Base-by-base conservation (phyloP, 2,888 invertebrate genomes). In the Meteorus cinctellus region DNA sequence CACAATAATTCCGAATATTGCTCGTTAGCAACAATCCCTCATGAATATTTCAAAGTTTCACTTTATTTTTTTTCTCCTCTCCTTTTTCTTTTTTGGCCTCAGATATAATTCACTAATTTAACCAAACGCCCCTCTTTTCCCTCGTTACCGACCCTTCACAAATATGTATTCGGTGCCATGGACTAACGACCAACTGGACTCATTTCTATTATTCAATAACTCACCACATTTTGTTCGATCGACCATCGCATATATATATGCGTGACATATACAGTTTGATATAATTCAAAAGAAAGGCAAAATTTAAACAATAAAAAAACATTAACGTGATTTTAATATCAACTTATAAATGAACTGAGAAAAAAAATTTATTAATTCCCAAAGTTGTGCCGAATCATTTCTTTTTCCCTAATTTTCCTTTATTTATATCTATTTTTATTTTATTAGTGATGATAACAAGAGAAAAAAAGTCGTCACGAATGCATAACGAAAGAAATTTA, bases 201-300 rank as follows among this genome's bases (percentile, higher is more conserved):
- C 74, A 69, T 78, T 79, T 79, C 77, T 78, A 79, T 79, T 78
- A 79, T 79, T 79, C 78, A 79, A 78, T 75, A 70, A 41, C 41
- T 41, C 55, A 55, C 19, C 19, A 45, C 75, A 69, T 75, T 75
- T 78, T 63, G 77, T 66, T 77, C 79, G 79, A 79, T 79, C 79
- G 78, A 79, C 75, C 77, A 77, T 66, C 69, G 59, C 6, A 45
- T 68, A 55, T 71, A 62, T 51, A 68, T 48, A 16, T 48, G n/a
- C n/a, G 24, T 24, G 24, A 51, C n/a, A 3, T 6, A 51, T 19
- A 55, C 19, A 55, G 19, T n/a, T 55, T 55, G 19, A 4, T 48
- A 69, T 45, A 14, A 70, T 8, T 27, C 12, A 19, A 60, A 55
- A 19, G 16, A 59, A 4, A 31, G 19, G 48, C 12, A 19, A 48